Base-by-base conservation (phyloP, 2,888 invertebrate genomes). In the Drosophila ustulata region DNA sequence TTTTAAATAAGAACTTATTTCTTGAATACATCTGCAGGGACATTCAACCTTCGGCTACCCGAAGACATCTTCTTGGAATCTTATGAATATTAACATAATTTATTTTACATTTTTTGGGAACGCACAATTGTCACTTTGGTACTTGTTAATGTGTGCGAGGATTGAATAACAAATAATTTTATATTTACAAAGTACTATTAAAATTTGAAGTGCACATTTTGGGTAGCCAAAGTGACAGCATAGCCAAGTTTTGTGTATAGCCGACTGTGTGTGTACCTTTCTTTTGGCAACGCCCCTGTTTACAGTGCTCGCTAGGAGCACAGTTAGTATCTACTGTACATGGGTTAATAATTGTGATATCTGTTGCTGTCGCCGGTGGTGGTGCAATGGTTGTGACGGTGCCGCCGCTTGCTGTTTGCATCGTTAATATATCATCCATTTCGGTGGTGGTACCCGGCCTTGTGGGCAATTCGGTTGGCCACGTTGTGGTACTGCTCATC, bases 281-380 rank as follows among this genome's bases (percentile, higher is more conserved):
- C 91, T 91, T 94, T 76, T 90, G 92, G 92, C 95, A 95, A 89
- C 92, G 92, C 83, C 93, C 93, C 89, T 93, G 92, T 80, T 93
- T 92, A 92, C 95, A 95, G 73, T 93, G 93, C 92, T 95, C 94
- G 78, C 93, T 93, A 80, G 93, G 91, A 78, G 93, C 93, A 91
- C 95, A 95, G 89, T 95, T 94, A 85, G 92, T 92, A 91, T 94
- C 93, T 86, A 92, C 92, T 82, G 92, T 92, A 93, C 95, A 95
- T 84, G 92, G 83, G 87, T 91, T 92, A 88, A 88, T 91, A 89
- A 92, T 91, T 83, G 81, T 88, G 80, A 82, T 88, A 73, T 80
- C 78, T 66, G 88, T 66, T 26, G 73, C 80, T 64, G 83, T 82
- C 46, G 73, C 83, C 66, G 66, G 61, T 49, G 66, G 61, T 49